Evolutionary conservation across 2,113 vertebrate species (phyloP), one percentile per base, ranked within the genome.

Genomic region (Toxotes chatareus): DNA sequence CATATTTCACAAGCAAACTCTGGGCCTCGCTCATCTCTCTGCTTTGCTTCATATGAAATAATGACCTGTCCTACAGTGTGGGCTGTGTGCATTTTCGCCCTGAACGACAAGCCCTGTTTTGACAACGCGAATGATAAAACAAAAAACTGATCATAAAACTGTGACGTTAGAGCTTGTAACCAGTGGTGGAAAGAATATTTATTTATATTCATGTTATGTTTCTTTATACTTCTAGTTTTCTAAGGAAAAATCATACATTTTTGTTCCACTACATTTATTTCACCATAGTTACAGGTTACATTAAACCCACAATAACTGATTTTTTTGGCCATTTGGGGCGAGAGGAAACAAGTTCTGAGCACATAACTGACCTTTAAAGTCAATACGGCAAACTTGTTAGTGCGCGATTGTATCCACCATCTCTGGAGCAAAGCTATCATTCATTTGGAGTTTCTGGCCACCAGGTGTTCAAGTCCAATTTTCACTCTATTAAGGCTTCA

Each of bases 1-100:
- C 90, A 93, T 92, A 86, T 79, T 94, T 94, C 90, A 92, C 89
- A 76, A 79, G 88, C 88, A 92, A 87, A 88, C 88, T 82, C 76
- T 11, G 73, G 42, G 57, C 73, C 46, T 53, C 17, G 21, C 57
- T 83, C 78, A 14, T 73, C 56, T 64, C 84, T 63, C 65, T 64
- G 77, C 86, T 63, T 32, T 7, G 3, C 31, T 80, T 67, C 67
- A 42, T 73, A 80, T 79, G 38, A 88, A 88, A 90, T 88, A 83
- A 92, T 85, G 76, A 85, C 77, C 68, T 63, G 79, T 76, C 59
- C 77, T 61, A 47, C 46, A 76, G 75, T 19, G 62, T 42, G 21
- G 75, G 49, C 61, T 27, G 60, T 36, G 67, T 53, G 71, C 40
- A 71, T 70, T 27, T 76, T 62, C 4, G 1, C 68, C 44, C 62